Percentiles rank a stretch among this genome's conserved stretches.
Conservation (phyloP, 2,113 vertebrate species). For the Cichladusa arquata region DNA sequence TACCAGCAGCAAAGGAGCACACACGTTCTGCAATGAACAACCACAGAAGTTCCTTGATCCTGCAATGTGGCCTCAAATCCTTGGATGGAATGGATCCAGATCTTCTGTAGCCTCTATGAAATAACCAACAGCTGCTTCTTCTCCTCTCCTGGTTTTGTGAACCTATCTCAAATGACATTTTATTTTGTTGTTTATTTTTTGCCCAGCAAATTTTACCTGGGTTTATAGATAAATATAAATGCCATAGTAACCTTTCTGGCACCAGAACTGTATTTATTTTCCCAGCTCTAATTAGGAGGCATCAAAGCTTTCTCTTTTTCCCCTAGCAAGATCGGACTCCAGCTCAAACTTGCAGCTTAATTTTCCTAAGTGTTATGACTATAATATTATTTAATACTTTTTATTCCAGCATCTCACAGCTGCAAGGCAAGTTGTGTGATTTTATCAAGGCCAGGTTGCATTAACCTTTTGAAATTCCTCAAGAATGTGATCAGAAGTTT, state of each 20-base stretch:
- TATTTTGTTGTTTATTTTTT: background rate
- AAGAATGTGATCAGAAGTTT: background rate
- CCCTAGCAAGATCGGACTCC: background rate
- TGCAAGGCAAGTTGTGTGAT: background rate
- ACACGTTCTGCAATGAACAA: background rate
- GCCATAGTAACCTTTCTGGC: background rate
- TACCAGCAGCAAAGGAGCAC: background rate
- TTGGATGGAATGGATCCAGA: background rate
- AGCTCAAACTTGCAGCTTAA: constrained; percentile 9
- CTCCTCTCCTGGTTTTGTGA: background rate
- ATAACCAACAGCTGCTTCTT: background rate
- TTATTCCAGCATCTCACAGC: background rate
- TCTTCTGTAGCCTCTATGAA: background rate
- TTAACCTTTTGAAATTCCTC: background rate
- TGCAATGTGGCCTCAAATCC: background rate
- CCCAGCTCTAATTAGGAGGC: background rate
- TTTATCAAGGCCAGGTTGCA: background rate
- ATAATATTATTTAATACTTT: background rate
- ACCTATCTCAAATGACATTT: background rate
- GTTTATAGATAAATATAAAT: background rate
- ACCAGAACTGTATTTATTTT: background rate
- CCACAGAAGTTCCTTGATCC: background rate
- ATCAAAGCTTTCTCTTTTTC: background rate
- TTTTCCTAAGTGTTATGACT: background rate
- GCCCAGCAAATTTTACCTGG: background rate